phyloP scores from a whole-genome alignment of 2,888 invertebrate species.

The Synergus laeviventris region DNA sequence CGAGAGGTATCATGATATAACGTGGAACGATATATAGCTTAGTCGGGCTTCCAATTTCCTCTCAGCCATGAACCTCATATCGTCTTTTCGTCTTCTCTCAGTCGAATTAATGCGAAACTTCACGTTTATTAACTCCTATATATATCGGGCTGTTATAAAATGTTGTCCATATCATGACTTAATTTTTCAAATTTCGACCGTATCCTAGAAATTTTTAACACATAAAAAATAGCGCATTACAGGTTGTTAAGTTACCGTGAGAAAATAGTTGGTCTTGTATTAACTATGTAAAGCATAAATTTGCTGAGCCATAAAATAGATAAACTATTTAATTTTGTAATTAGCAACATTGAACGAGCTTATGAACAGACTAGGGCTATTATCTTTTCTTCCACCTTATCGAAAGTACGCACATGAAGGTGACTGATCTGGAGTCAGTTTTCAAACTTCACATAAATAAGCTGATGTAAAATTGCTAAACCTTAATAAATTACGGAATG shows the following conservation, averaged over 20 bases:
- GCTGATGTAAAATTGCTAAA: slow-evolving; percentile 3
- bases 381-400: not conserved
- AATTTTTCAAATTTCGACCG: not conserved
- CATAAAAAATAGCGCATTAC: not conserved
- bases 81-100: slow-evolving; percentile 45
- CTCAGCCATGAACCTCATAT: slow-evolving; percentile 61
- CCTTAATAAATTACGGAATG: slow-evolving; percentile 19
- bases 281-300: slow-evolving; percentile 31
- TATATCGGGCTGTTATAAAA: not conserved
- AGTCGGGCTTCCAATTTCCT: slow-evolving; percentile 70
- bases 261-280: slow-evolving; percentile 10
- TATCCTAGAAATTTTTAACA: not conserved
- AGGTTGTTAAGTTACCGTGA: slow-evolving; percentile 6
- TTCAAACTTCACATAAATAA: slow-evolving; percentile 34
- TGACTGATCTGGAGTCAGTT: slow-evolving; percentile 1
- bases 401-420: not conserved
- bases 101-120: slow-evolving; percentile 6
- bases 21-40: slow-evolving; percentile 61
- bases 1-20: slow-evolving; percentile 64
- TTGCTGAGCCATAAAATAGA: slow-evolving; percentile 15
- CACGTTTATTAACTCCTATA: slow-evolving; percentile 11
- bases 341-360: slow-evolving; percentile 19
- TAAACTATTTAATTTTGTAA: slow-evolving; percentile 33
- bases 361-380: slow-evolving; percentile 21
- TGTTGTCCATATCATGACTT: not conserved